Conservation (phyloP, 2,113 vertebrate genomes). For the Embiotoca jacksoni region DNA sequence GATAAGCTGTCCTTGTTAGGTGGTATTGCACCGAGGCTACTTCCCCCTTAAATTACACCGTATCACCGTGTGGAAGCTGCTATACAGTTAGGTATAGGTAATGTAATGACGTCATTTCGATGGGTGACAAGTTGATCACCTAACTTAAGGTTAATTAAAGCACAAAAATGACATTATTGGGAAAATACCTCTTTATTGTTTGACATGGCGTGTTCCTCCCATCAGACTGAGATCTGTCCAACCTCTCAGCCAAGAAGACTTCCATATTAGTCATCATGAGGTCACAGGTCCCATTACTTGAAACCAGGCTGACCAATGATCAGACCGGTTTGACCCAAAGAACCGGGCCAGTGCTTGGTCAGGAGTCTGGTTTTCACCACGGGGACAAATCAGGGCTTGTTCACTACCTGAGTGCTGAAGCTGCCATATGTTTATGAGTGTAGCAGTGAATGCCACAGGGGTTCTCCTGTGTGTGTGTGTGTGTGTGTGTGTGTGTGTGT, state of each 20-base stretch:
- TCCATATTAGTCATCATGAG: too few relatives aligned
- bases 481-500: constrained; percentile 1
- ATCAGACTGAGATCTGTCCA: too few relatives aligned
- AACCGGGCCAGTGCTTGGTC: neutral
- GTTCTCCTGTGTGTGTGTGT: neutral
- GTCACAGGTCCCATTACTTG: too few relatives aligned
- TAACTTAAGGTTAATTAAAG: too few relatives aligned
- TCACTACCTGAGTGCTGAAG: constrained; percentile 23
- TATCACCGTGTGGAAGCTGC: neutral
- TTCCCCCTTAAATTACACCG: neutral
- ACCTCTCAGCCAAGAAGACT: too few relatives aligned
- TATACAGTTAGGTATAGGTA: neutral
- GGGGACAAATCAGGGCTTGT: constrained; percentile 32
- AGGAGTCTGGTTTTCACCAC: neutral
- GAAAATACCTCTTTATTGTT: too few relatives aligned
- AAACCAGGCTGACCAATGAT: neutral
- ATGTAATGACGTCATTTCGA: neutral
- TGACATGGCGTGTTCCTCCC: too few relatives aligned
- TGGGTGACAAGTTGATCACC: too few relatives aligned
- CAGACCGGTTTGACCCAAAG: neutral
- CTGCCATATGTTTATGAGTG: constrained; percentile 46
- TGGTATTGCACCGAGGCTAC: neutral
- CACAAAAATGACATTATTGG: too few relatives aligned
- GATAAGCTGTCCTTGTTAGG: neutral
- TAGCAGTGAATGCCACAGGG: constrained; percentile 10